A percentile compares a stretch with the other conserved stretches of the same genome.
Evolutionary conservation across 2,888 invertebrate genomes (phyloP).

Genomic region (Machimus atricapillus): DNA sequence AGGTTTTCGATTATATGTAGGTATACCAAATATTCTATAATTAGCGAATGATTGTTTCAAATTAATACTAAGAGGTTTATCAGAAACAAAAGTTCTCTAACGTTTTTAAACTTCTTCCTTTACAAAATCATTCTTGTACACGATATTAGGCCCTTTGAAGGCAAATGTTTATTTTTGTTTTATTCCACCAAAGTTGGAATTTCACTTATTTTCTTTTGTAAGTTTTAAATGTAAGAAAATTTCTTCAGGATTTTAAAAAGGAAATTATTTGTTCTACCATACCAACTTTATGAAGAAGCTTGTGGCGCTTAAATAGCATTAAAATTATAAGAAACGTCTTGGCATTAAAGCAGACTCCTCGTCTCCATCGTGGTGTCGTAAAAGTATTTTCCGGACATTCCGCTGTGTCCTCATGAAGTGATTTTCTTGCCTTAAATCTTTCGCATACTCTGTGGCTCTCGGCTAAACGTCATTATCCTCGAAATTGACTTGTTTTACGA

Average conservation of each 20-base stretch:
- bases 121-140: too few species aligned
- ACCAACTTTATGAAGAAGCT: background rate
- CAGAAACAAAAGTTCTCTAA: too few species aligned
- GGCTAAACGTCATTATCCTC: slow-evolving; percentile 43
- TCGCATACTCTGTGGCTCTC: slow-evolving; percentile 27
- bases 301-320: background rate
- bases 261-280: background rate
- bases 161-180: background rate
- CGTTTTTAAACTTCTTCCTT: too few species aligned
- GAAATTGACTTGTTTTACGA: slow-evolving; percentile 47
- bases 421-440: slow-evolving; percentile 1
- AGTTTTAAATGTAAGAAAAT: background rate
- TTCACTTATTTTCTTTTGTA: background rate
- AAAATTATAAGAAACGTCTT: background rate
- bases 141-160: background rate
- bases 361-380: background rate
- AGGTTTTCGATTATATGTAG: too few species aligned
- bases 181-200: background rate
- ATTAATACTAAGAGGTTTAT: too few species aligned
- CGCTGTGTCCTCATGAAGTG: background rate
- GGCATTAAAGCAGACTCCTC: background rate
- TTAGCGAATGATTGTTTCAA: too few species aligned
- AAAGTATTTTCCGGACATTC: background rate
- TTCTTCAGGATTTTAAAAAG: background rate
- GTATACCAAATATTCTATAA: too few species aligned